Conservation (phyloP, 2,888 invertebrate species). For the Zelleria hepariella region DNA sequence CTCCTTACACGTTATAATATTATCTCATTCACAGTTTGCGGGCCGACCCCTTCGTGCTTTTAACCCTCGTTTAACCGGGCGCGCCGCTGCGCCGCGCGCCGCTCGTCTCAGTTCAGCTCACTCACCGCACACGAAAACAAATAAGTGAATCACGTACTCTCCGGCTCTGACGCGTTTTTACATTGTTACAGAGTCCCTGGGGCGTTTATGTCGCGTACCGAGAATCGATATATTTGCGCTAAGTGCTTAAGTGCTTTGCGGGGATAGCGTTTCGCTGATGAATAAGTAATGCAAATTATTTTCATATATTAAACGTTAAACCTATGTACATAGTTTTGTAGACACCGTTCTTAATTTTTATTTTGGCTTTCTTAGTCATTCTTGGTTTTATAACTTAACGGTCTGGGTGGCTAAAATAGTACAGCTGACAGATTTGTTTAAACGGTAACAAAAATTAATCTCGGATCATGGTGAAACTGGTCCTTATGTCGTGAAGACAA, state of each 20-base stretch:
- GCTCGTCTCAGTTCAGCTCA: constrained; percentile 23
- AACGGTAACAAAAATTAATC: not conserved
- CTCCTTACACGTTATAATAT: constrained; percentile 70
- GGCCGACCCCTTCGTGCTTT: constrained; percentile 35
- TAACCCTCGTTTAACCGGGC: constrained; percentile 57
- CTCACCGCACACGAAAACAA: constrained; percentile 45
- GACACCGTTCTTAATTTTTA: not conserved
- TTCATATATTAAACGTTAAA: constrained; percentile 9
- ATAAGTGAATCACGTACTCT: constrained; percentile 51
- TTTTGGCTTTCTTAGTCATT: not conserved
- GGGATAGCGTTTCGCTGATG: constrained; percentile 59
- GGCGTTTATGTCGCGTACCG: constrained; percentile 49
- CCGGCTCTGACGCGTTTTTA: constrained; percentile 53
- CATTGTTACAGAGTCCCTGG: constrained; percentile 58
- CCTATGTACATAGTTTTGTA: not conserved
- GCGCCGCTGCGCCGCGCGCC: constrained; percentile 22
- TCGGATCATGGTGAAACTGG: constrained; percentile 25
- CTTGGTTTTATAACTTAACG: too few relatives aligned
- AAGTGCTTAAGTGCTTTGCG: constrained; percentile 68
- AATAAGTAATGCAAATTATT: constrained; percentile 51
- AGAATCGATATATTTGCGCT: constrained; percentile 67
- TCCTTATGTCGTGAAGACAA: constrained; percentile 46
- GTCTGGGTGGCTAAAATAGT: too few relatives aligned
- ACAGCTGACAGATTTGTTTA: too few relatives aligned
- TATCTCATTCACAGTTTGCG: constrained; percentile 37